Evolutionary conservation across 2,797 vertebrate genomes (phyloP).

Genomic region (Lophotriccus pileatus): DNA sequence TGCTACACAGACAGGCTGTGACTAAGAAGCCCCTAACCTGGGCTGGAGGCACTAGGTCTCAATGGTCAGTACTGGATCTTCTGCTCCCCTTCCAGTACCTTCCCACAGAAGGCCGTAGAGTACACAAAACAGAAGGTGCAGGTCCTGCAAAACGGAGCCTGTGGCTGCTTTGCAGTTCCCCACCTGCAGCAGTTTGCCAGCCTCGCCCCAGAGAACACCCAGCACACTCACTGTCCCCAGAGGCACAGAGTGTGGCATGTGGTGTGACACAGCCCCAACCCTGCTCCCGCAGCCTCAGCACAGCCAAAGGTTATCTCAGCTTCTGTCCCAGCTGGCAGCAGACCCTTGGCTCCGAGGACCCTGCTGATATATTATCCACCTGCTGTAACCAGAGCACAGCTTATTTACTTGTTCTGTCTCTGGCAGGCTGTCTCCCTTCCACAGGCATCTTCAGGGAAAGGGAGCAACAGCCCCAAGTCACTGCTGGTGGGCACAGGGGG

Average conservation of each 20-base stretch:
- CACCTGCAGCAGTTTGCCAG: not conserved
- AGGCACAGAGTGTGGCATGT: accelerated
- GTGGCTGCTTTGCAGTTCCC: not conserved
- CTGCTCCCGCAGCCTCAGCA: not conserved
- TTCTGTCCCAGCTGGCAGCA: not conserved
- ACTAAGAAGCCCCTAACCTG: not conserved
- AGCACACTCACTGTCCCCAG: not conserved
- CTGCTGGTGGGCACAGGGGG: accelerated
- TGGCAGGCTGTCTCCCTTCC: not conserved
- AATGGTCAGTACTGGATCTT: not conserved
- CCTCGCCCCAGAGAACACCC: accelerated
- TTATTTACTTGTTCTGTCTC: not conserved
- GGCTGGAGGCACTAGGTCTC: not conserved
- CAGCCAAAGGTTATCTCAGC: not conserved
- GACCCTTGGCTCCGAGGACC: not conserved
- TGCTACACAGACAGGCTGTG: not conserved
- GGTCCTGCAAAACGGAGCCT: not conserved
- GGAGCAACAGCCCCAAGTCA: not conserved
- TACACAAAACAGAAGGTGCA: not conserved
- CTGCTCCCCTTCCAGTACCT: not conserved
- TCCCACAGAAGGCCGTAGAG: accelerated
- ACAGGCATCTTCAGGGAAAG: not conserved
- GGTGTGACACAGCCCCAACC: not conserved
- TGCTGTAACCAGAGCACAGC: not conserved
- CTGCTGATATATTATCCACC: not conserved